Evolutionary conservation across 2,888 invertebrate species (phyloP), one percentile per base, ranked within the genome.

Genomic region (Melanchra persicariae): DNA sequence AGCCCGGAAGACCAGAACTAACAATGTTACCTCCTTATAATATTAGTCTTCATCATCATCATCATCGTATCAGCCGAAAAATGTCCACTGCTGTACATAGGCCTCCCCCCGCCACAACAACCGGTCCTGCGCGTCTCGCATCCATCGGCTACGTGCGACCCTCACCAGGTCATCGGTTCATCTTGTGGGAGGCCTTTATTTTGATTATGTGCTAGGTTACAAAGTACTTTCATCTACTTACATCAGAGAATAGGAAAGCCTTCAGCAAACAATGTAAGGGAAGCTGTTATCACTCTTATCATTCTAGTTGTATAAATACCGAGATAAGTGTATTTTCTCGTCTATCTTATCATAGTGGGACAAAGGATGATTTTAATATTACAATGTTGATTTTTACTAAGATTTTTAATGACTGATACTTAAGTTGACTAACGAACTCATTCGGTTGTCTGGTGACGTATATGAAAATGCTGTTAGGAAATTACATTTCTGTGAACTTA

Each of bases 301-400:
- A 49, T 26, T 52, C 4, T 57, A 26, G 26, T 19, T 60, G 59
- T 60, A 17, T 59, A 49, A 67, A 75, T 70, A 76, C n/a, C n/a
- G 10, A 57, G 74, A 71, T 74, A 70, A 68, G 30, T 58, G 34
- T 60, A 67, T 81, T 77, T 43, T 73, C 55, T 70, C 24, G 19
- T 43, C 52, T 34, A n/a, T n/a, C 19, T 59, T 66, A 74, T 71
- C 66, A 58, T 54, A 30, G 9, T 70, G 37, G 45, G 17, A 64
- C 59, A 55, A 47, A 43, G 52, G 17, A 54, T 62, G 15, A 59
- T 30, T 66, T 54, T 59, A 9, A 45, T 61, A 66, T 34, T 15
- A 19, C 17, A 22, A 52, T 24, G 24, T 43, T 15, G 19, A 60
- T 52, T 34, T 51, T 43, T 64, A 30, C 22, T 58, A 24, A 43